Evolutionary conservation across 2,113 vertebrate species (phyloP).

Genomic region (Eupsittula cactorum): DNA sequence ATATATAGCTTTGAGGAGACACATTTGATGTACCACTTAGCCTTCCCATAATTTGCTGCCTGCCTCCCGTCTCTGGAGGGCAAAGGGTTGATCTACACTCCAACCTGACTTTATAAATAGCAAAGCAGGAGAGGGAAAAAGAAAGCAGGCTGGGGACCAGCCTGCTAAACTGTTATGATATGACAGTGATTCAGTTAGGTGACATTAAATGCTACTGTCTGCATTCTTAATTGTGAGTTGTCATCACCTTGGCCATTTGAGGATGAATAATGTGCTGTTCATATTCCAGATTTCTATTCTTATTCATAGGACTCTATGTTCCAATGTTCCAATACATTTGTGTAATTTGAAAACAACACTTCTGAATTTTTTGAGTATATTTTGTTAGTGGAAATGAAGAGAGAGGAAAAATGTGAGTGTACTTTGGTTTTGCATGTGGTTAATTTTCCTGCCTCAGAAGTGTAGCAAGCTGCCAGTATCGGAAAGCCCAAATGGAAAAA

Average conservation of each 20-base stretch:
- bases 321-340: not conserved
- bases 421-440: not conserved
- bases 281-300: slow-evolving; percentile 25
- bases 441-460: slow-evolving; percentile 9
- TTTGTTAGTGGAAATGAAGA: not conserved
- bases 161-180: slow-evolving; percentile 53
- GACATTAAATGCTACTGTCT: slow-evolving; percentile 66
- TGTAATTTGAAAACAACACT: slow-evolving; percentile 39
- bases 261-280: slow-evolving; percentile 41
- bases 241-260: slow-evolving; percentile 58
- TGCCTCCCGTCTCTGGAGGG: slow-evolving; percentile 54
- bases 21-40: slow-evolving; percentile 73
- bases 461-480: not conserved
- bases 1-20: slow-evolving; percentile 71
- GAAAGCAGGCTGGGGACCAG: slow-evolving; percentile 47
- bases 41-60: slow-evolving; percentile 66
- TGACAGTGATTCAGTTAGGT: slow-evolving; percentile 54
- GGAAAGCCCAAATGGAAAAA: slow-evolving; percentile 22
- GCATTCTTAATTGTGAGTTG: slow-evolving; percentile 69
- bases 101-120: slow-evolving; percentile 71
- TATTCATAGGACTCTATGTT: not conserved
- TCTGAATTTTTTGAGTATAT: not conserved
- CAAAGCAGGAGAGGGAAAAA: slow-evolving; percentile 57
- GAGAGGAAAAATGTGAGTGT: not conserved
- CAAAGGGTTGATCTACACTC: slow-evolving; percentile 57